Percentiles rank a stretch among this genome's conserved stretches.
phyloP scores from a whole-genome alignment of 2,113 vertebrate genomes.

The Alectura lathami region DNA sequence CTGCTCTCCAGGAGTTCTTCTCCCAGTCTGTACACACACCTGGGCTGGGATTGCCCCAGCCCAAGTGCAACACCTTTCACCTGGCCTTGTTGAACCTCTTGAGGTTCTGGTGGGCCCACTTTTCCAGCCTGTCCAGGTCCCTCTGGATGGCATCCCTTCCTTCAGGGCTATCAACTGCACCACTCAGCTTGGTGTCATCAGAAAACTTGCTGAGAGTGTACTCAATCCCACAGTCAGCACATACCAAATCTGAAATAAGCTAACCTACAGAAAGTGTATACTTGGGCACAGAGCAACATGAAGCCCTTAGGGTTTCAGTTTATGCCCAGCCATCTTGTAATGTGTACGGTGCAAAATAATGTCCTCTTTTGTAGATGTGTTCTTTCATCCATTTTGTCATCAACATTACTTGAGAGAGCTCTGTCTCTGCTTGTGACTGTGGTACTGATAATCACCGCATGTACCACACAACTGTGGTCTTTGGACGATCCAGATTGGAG shows the following conservation, averaged over 20 bases:
- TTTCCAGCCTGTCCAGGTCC: too few relatives aligned
- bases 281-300: neutral
- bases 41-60: too few relatives aligned
- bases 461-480: neutral
- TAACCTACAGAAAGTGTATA: neutral
- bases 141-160: too few relatives aligned
- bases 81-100: too few relatives aligned
- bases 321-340: neutral
- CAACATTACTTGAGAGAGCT: neutral
- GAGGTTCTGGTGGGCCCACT: too few relatives aligned
- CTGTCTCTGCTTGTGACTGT: neutral
- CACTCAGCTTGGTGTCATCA: too few relatives aligned
- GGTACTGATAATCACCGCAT: neutral
- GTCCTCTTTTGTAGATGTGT: neutral
- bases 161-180: too few relatives aligned
- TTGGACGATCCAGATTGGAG: neutral
- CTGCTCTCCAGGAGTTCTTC: too few relatives aligned
- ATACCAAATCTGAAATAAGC: neutral
- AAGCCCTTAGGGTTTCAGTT: neutral
- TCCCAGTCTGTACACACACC: too few relatives aligned
- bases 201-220: too few relatives aligned
- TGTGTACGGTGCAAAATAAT: rapidly evolving
- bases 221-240: too few relatives aligned
- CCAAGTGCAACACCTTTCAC: too few relatives aligned
- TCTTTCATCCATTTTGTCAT: neutral